phyloP scores from a whole-genome alignment of 2,797 vertebrate genomes.

The Neoniphon sammara region DNA sequence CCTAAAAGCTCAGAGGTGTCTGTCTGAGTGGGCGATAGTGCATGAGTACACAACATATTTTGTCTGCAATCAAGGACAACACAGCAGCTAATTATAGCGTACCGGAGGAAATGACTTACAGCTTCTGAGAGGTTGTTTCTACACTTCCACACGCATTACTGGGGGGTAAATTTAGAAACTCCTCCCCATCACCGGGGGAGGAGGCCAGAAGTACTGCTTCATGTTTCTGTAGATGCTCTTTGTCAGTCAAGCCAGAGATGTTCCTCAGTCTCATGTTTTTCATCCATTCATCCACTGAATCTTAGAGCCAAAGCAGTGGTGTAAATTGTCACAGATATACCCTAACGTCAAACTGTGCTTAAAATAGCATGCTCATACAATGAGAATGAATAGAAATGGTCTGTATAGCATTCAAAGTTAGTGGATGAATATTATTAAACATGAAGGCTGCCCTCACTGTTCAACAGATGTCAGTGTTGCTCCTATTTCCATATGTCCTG shows the following conservation, averaged over 20 bases:
- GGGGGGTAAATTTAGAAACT: conserved; percentile 50
- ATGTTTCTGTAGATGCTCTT: not conserved
- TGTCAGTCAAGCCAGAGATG: not conserved
- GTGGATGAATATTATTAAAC: not conserved
- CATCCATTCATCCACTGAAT: not conserved
- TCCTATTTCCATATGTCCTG: not conserved
- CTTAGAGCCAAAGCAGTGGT: not conserved
- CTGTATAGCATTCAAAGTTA: not conserved
- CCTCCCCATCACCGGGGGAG: not conserved
- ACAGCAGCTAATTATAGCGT: conserved; percentile 64
- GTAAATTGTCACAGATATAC: not conserved
- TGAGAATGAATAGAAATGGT: not conserved
- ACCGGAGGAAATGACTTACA: conserved; percentile 54
- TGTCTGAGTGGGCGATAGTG: conserved; percentile 23
- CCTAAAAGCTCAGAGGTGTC: conserved; percentile 3
- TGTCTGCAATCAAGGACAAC: conserved; percentile 68
- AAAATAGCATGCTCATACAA: not conserved
- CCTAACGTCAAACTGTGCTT: not conserved
- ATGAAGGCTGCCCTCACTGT: not conserved
- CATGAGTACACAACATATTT: conserved; percentile 58
- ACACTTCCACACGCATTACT: conserved; percentile 27
- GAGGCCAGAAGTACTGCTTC: not conserved
- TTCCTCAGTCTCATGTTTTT: not conserved
- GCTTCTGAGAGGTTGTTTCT: conserved; percentile 50
- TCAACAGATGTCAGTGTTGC: conserved; percentile 6